Evolutionary conservation across 2,888 invertebrate species (phyloP).

Genomic region (Megalurothrips usitatus): DNA sequence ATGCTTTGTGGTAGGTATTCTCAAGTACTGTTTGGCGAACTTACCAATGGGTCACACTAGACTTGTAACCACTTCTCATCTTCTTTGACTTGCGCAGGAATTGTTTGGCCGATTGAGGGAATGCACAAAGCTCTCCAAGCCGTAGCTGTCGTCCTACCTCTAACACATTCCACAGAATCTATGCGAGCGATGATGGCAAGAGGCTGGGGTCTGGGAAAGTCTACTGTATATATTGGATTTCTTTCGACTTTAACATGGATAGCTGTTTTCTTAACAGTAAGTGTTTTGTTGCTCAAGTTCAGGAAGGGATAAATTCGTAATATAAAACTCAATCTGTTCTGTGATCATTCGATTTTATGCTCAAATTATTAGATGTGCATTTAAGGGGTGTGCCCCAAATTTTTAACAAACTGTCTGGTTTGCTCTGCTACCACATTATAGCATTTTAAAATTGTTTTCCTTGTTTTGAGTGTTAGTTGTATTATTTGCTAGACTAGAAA

Average conservation of each 20-base stretch:
- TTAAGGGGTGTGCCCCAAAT: no score
- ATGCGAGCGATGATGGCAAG: constrained; percentile 77
- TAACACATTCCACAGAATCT: constrained; percentile 84
- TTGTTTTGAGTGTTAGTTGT: no score
- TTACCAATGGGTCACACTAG: background rate
- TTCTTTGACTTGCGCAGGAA: constrained; percentile 48
- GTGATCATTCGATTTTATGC: constrained; percentile 13
- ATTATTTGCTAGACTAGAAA: no score
- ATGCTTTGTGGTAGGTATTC: constrained; percentile 65
- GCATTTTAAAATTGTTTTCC: no score
- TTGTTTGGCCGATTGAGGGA: constrained; percentile 92
- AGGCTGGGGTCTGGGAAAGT: constrained; percentile 70
- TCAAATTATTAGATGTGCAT: background rate
- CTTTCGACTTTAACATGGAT: constrained; percentile 76
- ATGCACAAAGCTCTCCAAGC: constrained; percentile 73
- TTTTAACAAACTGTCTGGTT: no score
- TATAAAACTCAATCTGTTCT: background rate
- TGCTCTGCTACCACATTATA: no score
- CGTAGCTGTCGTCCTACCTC: constrained; percentile 70
- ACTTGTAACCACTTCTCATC: constrained; percentile 36
- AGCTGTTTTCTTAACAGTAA: constrained; percentile 64
- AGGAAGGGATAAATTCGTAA: constrained; percentile 64
- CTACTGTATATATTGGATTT: constrained; percentile 76
- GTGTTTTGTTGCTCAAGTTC: constrained; percentile 73
- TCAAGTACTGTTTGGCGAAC: background rate